phyloP scores from a whole-genome alignment of 2,797 vertebrate genomes.

The Tenualosa ilisha region DNA sequence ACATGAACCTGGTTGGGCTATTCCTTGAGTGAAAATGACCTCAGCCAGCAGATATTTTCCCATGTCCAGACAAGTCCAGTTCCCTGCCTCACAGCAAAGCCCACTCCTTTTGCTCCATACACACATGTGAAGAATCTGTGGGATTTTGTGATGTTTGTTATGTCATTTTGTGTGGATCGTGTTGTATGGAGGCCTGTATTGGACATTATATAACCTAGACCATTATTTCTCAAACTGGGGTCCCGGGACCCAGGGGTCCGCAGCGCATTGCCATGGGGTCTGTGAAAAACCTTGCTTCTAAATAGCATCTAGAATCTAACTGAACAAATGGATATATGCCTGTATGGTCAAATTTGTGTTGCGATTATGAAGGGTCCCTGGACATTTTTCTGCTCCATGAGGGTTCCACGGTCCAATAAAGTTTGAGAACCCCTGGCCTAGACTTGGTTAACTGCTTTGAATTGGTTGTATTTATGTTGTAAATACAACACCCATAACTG shows the following conservation, averaged over 20 bases:
- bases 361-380: no score
- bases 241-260: no score
- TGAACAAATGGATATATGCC: no score
- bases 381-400: no score
- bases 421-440: no score
- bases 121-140: neutral
- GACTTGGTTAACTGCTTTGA: neutral
- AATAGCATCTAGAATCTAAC: no score
- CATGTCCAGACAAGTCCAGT: slow-evolving; percentile 15
- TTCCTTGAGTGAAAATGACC: neutral
- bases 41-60: neutral
- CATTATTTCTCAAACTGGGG: no score
- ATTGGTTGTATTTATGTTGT: neutral
- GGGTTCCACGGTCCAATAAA: no score
- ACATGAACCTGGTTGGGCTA: neutral
- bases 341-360: no score
- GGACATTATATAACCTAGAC: neutral
- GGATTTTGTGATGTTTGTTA: neutral
- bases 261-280: no score
- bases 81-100: neutral
- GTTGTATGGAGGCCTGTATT: neutral
- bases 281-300: no score
- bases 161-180: neutral
- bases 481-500: neutral
- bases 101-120: slow-evolving; percentile 28